phyloP scores from a whole-genome alignment of 2,797 vertebrate species.

The Syncerus caffer region DNA sequence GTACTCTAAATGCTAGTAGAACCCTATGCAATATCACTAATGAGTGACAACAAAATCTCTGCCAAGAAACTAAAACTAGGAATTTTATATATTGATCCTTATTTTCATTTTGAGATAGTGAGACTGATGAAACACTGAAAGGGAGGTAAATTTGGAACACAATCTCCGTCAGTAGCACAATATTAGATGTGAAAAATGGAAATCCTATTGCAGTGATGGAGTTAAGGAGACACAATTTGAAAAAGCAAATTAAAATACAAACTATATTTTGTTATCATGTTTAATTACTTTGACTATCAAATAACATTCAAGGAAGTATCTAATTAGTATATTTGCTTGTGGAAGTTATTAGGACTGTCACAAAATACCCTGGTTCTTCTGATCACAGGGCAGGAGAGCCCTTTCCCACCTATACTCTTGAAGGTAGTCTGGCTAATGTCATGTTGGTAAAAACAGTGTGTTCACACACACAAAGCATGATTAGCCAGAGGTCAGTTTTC shows the following conservation, averaged over 20 bases:
- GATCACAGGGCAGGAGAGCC: background rate
- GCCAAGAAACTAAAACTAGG: background rate
- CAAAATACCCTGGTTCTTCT: background rate
- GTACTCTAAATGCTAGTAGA: background rate
- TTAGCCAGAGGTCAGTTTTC: too few species aligned
- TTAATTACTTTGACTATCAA: background rate
- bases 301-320: background rate
- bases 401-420: background rate
- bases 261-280: background rate
- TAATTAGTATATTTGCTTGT: background rate
- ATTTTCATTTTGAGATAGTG: background rate
- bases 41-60: background rate
- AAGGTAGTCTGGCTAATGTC: background rate
- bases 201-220: background rate
- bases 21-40: background rate
- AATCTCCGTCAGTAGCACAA: background rate
- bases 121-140: background rate
- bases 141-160: background rate
- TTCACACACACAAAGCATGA: background rate
- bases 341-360: background rate
- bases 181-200: background rate
- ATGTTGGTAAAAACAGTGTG: background rate
- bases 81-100: background rate
- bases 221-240: background rate
- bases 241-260: slow-evolving; percentile 3